Evolutionary conservation across 2,797 vertebrate species (phyloP).

Genomic region (Alectoris magna): DNA sequence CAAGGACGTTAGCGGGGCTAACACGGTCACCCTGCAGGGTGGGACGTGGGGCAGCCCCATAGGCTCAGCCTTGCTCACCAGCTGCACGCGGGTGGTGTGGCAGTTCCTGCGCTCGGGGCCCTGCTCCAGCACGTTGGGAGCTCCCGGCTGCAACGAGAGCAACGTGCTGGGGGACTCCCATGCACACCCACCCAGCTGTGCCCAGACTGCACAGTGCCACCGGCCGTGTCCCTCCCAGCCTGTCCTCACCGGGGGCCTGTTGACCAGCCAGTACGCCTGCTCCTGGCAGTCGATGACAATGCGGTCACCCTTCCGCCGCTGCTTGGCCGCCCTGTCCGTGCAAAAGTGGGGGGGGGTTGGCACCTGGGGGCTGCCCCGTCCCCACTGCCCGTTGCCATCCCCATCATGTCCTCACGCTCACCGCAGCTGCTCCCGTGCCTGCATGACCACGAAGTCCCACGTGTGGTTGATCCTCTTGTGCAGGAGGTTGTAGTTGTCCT

Average conservation of each 20-base stretch:
- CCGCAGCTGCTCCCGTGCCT: conserved; percentile 95
- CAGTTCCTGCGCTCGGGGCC: conserved; percentile 77
- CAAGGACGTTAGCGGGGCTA: neutral
- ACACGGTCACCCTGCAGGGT: neutral
- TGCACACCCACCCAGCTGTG: neutral
- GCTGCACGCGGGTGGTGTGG: conserved; percentile 64
- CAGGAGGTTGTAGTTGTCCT: conserved; percentile 91
- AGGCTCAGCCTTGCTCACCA: conserved; percentile 73
- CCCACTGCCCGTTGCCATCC: neutral
- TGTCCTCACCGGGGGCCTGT: conserved; percentile 88
- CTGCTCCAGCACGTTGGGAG: conserved; percentile 76
- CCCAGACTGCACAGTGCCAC: neutral
- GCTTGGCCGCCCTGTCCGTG: conserved; percentile 89
- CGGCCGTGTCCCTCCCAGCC: neutral
- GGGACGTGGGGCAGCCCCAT: neutral
- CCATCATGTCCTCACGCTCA: conserved; percentile 54
- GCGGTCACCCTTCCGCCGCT: conserved; percentile 91
- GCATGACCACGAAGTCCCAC: conserved; percentile 98
- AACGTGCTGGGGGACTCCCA: rapidly evolving
- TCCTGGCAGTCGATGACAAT: conserved; percentile 95
- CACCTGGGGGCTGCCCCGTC: neutral
- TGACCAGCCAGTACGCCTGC: conserved; percentile 94
- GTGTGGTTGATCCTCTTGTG: conserved; percentile 93
- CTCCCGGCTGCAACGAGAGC: conserved; percentile 75
- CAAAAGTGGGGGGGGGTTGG: neutral